These are phyloP conservation scores for Muraenolepis orangiensis DNA, from an alignment of 2,797 vertebrate genomes.

Conservation along the genomic window DNA sequence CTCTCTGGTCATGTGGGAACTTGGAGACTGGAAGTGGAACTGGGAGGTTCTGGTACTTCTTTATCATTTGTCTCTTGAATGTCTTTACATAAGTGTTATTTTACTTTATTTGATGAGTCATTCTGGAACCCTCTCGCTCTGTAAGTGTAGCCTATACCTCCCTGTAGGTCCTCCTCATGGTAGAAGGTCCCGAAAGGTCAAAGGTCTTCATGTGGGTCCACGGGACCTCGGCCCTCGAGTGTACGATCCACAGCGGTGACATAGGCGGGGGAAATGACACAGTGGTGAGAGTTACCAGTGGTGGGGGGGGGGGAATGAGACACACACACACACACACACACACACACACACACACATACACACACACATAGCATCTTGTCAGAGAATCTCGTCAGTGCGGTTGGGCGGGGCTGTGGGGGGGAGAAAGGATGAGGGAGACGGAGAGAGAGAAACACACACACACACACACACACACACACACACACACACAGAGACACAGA, in stretches of 20 bases:
- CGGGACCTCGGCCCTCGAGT: too few relatives aligned
- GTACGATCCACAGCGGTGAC: conserved; percentile 4
- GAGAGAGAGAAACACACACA: conserved; percentile 22
- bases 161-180: too few relatives aligned
- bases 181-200: too few relatives aligned
- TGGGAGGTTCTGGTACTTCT: background rate
- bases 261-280: background rate
- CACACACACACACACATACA: background rate
- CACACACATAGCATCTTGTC: too few relatives aligned
- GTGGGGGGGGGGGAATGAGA: conserved; percentile 14
- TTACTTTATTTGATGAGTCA: too few relatives aligned
- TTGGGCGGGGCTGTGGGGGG: background rate
- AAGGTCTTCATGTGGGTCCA: too few relatives aligned
- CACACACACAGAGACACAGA: too few relatives aligned
- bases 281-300: background rate
- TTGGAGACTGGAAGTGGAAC: background rate
- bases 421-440: conserved; percentile 15
- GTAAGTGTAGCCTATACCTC: too few relatives aligned
- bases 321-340: conserved; percentile 3
- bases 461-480: too few relatives aligned
- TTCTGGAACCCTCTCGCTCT: too few relatives aligned
- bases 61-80: background rate
- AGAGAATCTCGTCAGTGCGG: conserved; percentile 21
- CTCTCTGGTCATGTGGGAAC: background rate
- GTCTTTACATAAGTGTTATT: too few relatives aligned